These are phyloP conservation scores for Drosophila kanekoi DNA, from an alignment of 2,888 invertebrate species.

Conservation along the genomic window DNA sequence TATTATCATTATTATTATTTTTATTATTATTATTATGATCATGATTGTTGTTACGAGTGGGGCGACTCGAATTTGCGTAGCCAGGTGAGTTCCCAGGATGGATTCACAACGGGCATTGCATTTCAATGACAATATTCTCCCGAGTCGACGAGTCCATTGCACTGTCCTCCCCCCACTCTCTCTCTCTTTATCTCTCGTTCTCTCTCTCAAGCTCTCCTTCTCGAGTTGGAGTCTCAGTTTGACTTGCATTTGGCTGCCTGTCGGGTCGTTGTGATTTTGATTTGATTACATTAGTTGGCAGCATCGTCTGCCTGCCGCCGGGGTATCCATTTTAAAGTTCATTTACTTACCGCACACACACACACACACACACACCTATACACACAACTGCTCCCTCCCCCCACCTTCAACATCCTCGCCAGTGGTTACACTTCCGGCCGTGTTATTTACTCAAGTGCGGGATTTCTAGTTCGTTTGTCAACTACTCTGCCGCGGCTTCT, in stretches of 20 bases:
- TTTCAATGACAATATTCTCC: slow-evolving; percentile 73
- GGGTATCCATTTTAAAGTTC: slow-evolving; percentile 73
- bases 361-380: slow-evolving; percentile 19
- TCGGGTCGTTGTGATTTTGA: slow-evolving; percentile 70
- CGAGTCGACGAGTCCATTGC: slow-evolving; percentile 53
- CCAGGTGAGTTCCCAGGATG: slow-evolving; percentile 62
- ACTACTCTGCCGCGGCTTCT: slow-evolving; percentile 17
- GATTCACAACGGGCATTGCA: slow-evolving; percentile 55
- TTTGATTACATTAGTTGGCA: slow-evolving; percentile 77
- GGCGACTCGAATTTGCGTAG: slow-evolving; percentile 62
- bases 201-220: background rate
- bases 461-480: slow-evolving; percentile 77
- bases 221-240: too few relatives aligned
- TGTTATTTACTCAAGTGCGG: slow-evolving; percentile 76
- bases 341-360: slow-evolving; percentile 62
- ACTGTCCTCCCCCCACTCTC: slow-evolving; percentile 13
- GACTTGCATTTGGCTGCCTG: slow-evolving; percentile 50
- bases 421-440: slow-evolving; percentile 66
- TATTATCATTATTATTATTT: slow-evolving; percentile 44
- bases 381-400: background rate
- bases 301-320: slow-evolving; percentile 14
- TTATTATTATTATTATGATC: slow-evolving; percentile 57
- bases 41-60: slow-evolving; percentile 44
- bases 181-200: background rate
- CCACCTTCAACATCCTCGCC: slow-evolving; percentile 12